Base-by-base conservation (phyloP, 2,888 invertebrate genomes). In the Diaprepes abbreviatus region DNA sequence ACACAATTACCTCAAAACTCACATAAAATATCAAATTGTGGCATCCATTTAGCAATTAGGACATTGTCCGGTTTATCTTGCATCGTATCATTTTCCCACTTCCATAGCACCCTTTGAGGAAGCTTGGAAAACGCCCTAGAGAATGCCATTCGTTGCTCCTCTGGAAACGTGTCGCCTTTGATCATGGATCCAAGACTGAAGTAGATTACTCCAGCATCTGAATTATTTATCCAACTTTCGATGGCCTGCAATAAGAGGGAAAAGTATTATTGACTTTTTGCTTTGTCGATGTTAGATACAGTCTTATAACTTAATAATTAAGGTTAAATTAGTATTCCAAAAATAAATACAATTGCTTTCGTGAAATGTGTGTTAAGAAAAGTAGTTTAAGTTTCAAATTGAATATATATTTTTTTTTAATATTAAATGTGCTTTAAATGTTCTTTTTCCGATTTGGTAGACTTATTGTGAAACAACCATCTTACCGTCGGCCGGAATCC, bases 1-100 rank as follows among this genome's bases (percentile, higher is more conserved):
- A n/a, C n/a, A n/a, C n/a, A n/a, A n/a, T n/a, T n/a, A n/a, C n/a
- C n/a, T n/a, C n/a, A n/a, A 35, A 17, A 89, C 90, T 89, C 83
- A 94, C 94, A 91, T 63, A 95, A 85, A 78, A 95, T 86, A 79
- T 93, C 92, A 76, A 90, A 89, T 79, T 95, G 95, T 0, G 94
- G 94, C 75, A 92, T 80, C 93, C 92, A 93, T 67, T 86, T 87
- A 43, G 85, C 85, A 5, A 88, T 81, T 80, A 88, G 87, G 5
- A 93, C 84, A 80, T 93, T 92, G 59, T 87, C 84, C 19, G 89
- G 88, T 73, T 90, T 86, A 28, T 85, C 84, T 0, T 85, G 83
- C 73, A 89, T 79, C 3, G 86, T 83, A 19, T 90, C 88, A 55
- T 87, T 86, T 79, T 93, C 93, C 91, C 91, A 93, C 86, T 92